These are phyloP conservation scores for Sclerodermus sp. DNA, from an alignment of 2,888 invertebrate species.

Conservation along the genomic window DNA sequence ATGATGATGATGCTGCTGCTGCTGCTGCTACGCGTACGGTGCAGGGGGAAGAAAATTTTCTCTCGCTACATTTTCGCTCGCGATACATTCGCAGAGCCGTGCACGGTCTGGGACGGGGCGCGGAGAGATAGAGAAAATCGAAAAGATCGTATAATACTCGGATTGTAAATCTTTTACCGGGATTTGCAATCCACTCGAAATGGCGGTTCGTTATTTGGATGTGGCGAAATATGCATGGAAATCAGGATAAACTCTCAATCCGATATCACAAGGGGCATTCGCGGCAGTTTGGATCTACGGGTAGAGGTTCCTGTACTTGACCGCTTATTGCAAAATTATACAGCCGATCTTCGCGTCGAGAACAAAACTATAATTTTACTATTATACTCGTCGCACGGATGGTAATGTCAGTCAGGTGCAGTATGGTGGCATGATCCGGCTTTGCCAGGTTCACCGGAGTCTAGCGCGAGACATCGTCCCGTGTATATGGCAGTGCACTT, in stretches of 20 bases:
- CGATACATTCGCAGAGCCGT: too few relatives aligned
- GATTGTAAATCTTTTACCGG: too few relatives aligned
- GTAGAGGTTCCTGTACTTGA: constrained; percentile 15
- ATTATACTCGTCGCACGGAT: constrained; percentile 5
- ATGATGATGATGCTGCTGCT: constrained; percentile 2
- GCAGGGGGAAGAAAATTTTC: too few relatives aligned
- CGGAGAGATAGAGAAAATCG: too few relatives aligned
- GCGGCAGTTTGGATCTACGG: constrained; percentile 13
- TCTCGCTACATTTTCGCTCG: too few relatives aligned
- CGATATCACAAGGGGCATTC: constrained; percentile 13
- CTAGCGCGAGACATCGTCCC: background rate
- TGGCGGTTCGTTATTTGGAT: constrained; percentile 23
- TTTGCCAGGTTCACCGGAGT: background rate
- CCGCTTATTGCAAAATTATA: constrained; percentile 34
- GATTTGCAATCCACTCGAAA: constrained; percentile 8
- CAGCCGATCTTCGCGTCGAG: constrained; percentile 18
- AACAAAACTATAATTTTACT: constrained; percentile 31
- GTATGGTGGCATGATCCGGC: background rate
- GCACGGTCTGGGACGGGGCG: too few relatives aligned
- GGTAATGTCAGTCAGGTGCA: constrained; percentile 4
- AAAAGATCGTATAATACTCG: too few relatives aligned
- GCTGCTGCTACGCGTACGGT: too few relatives aligned
- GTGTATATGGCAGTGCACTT: background rate
- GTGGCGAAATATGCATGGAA: constrained; percentile 23
- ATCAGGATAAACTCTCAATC: constrained; percentile 19